A percentile compares a stretch with the other conserved stretches of the same genome.
Conservation (phyloP, 2,888 invertebrate species). For the Azorinus chamasolen region DNA sequence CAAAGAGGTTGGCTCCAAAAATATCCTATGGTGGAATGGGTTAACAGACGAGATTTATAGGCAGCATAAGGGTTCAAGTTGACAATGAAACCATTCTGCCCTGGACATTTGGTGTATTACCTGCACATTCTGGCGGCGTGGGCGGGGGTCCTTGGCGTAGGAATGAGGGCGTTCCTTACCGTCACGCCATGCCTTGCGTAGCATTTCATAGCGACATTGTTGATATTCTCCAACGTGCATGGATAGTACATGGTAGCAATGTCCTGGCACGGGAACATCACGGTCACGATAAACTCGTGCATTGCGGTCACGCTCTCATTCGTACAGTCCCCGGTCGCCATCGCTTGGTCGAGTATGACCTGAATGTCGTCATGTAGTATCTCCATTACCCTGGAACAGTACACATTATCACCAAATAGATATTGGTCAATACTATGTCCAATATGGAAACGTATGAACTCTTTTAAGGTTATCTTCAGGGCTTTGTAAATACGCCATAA, state of each 20-base stretch:
- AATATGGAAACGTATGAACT: no score
- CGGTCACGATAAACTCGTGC: slow-evolving; percentile 34
- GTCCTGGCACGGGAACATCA: slow-evolving; percentile 45
- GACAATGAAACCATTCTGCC: no score
- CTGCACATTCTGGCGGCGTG: slow-evolving; percentile 42
- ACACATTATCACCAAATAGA: no score
- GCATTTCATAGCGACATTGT: slow-evolving; percentile 32
- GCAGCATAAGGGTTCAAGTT: no score
- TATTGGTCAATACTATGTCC: no score
- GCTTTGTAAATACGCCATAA: no score
- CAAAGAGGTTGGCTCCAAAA: no score
- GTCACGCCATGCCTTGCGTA: slow-evolving; percentile 38
- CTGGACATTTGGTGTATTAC: slow-evolving; percentile 18
- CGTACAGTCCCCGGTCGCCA: slow-evolving; percentile 23
- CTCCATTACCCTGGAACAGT: slow-evolving; percentile 22
- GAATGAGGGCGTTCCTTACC: slow-evolving; percentile 36
- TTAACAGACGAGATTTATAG: no score
- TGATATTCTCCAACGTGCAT: slow-evolving; percentile 37
- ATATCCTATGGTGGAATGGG: no score
- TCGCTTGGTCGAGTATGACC: slow-evolving; percentile 21
- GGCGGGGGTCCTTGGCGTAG: slow-evolving; percentile 20
- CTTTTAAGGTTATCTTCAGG: no score
- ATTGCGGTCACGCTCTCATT: slow-evolving; percentile 17
- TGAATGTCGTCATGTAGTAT: slow-evolving; percentile 16
- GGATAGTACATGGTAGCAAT: slow-evolving; percentile 43